A percentile compares a stretch with the other conserved stretches of the same genome.
These are phyloP conservation scores for Drosophila rellima DNA, from an alignment of 2,888 invertebrate species.

Conservation along the genomic window DNA sequence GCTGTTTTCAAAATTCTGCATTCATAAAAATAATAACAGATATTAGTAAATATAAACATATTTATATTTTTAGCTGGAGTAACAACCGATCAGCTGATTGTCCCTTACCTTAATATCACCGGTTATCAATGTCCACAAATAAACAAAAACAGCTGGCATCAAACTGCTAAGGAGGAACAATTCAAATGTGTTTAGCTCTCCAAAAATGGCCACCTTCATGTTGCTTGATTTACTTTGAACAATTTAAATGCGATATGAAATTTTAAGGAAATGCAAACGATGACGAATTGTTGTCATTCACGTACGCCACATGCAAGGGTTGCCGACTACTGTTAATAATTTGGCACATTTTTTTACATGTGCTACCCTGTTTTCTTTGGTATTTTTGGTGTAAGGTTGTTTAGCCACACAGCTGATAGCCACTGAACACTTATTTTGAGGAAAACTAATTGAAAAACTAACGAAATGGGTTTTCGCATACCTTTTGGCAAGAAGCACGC, in stretches of 20 bases:
- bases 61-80: background rate
- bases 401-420: slow-evolving; percentile 32
- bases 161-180: slow-evolving; percentile 70
- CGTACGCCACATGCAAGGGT: slow-evolving; percentile 58
- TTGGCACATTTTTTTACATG: background rate
- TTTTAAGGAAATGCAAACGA: slow-evolving; percentile 4
- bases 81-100: slow-evolving; percentile 4
- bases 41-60: slow-evolving; percentile 6
- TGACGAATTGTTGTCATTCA: slow-evolving; percentile 57
- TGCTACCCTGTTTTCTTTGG: background rate
- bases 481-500: slow-evolving; percentile 88
- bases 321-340: slow-evolving; percentile 14
- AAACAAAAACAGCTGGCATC: slow-evolving; percentile 81
- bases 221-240: slow-evolving; percentile 18
- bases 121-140: slow-evolving; percentile 80
- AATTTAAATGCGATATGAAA: background rate
- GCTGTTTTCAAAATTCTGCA: slow-evolving; percentile 81
- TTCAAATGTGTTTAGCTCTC: slow-evolving; percentile 69
- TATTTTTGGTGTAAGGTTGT: slow-evolving; percentile 28
- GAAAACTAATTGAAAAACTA: slow-evolving; percentile 14
- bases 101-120: slow-evolving; percentile 76
- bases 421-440: slow-evolving; percentile 25
- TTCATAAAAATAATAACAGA: background rate
- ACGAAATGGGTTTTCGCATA: slow-evolving; percentile 77
- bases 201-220: slow-evolving; percentile 66